phyloP scores from a whole-genome alignment of 2,888 invertebrate species.

The Archips crataeganus region DNA sequence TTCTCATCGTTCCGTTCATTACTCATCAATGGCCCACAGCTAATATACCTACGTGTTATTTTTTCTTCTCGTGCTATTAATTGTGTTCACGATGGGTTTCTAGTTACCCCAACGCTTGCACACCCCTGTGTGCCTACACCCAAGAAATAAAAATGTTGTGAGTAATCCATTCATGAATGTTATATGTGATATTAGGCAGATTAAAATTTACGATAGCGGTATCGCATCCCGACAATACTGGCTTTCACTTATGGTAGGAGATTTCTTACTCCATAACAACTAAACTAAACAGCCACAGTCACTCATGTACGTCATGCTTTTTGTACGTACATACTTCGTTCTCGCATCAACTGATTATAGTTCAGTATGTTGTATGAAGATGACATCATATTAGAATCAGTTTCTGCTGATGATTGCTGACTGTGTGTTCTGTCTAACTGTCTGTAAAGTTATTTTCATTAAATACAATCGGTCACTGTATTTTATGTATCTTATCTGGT shows the following conservation, averaged over 20 bases:
- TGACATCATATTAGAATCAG: constrained; percentile 25
- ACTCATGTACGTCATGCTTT: constrained; percentile 12
- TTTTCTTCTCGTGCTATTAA: constrained; percentile 79
- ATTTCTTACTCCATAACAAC: constrained; percentile 26
- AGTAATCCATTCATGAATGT: constrained; percentile 71
- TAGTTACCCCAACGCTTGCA: constrained; percentile 89
- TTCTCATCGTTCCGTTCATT: constrained; percentile 60
- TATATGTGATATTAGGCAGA: background rate
- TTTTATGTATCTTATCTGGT: background rate
- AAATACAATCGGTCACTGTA: background rate
- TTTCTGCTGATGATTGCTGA: background rate
- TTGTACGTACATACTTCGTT: constrained; percentile 6
- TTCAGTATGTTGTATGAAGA: background rate
- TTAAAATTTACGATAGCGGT: constrained; percentile 15
- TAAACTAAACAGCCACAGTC: constrained; percentile 6
- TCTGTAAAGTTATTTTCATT: background rate
- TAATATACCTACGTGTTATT: constrained; percentile 79
- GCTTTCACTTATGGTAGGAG: constrained; percentile 44
- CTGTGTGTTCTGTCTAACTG: background rate
- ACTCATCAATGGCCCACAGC: constrained; percentile 78
- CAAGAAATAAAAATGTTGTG: constrained; percentile 88
- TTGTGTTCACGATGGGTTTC: constrained; percentile 90
- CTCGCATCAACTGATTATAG: background rate
- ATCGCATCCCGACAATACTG: constrained; percentile 43
- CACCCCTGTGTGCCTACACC: constrained; percentile 90